A percentile compares a stretch with the other conserved stretches of the same genome.
These are phyloP conservation scores for Sinhomidia bicolor DNA, from an alignment of 2,888 invertebrate species.

Conservation along the genomic window DNA sequence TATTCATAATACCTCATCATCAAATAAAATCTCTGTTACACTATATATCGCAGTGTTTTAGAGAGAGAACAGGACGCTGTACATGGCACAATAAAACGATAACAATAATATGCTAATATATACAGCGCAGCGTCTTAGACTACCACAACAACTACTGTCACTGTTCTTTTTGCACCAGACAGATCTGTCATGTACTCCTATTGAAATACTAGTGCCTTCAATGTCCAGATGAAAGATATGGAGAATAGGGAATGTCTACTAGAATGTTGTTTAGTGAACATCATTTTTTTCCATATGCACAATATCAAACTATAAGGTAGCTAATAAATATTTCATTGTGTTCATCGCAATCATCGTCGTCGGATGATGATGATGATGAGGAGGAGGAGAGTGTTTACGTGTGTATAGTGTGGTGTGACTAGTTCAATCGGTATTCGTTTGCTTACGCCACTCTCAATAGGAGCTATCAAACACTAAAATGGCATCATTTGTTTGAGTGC, in stretches of 20 bases:
- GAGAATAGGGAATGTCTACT: slow-evolving; percentile 27
- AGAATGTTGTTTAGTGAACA: background rate
- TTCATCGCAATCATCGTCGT: slow-evolving; percentile 26
- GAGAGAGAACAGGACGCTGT: background rate
- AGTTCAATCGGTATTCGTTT: slow-evolving; percentile 40
- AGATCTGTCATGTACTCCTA: slow-evolving; percentile 44
- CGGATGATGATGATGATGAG: background rate
- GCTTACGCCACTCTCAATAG: slow-evolving; percentile 32
- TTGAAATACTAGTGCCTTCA: slow-evolving; percentile 48
- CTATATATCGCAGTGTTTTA: background rate
- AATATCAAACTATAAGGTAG: background rate
- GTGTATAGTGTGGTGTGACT: background rate
- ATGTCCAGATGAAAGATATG: slow-evolving; percentile 65
- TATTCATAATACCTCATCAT: too few relatives aligned
- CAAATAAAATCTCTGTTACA: too few relatives aligned
- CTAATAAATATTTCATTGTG: slow-evolving; percentile 31
- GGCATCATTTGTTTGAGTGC: slow-evolving; percentile 50
- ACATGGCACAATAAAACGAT: background rate
- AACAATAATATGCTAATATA: slow-evolving; percentile 8
- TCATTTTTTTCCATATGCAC: background rate
- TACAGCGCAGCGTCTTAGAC: too few relatives aligned
- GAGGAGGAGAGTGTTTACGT: background rate
- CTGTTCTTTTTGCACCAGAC: slow-evolving; percentile 50
- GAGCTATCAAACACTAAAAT: slow-evolving; percentile 36
- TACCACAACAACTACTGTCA: slow-evolving; percentile 49